These are phyloP conservation scores for Lophotis ruficrista DNA, from an alignment of 2,113 vertebrate species.

Conservation along the genomic window DNA sequence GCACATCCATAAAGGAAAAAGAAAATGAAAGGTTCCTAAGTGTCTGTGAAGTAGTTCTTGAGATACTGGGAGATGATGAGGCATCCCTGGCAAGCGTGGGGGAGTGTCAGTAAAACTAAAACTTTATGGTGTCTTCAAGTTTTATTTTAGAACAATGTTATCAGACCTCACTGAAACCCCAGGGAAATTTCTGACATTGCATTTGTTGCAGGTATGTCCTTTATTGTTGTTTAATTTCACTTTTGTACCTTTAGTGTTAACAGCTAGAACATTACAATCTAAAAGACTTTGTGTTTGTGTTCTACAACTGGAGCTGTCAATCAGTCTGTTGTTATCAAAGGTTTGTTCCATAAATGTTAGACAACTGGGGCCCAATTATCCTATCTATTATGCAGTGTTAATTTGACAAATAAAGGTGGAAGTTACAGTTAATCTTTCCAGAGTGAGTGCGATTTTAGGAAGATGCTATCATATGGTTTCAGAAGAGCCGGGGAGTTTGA, in stretches of 20 bases:
- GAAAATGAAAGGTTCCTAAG: neutral
- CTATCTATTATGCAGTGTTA: conserved; percentile 27
- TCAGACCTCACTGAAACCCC: neutral
- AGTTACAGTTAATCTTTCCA: conserved; percentile 32
- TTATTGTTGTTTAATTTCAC: conserved; percentile 46
- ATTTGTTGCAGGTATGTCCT: conserved; percentile 7
- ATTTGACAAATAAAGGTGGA: conserved; percentile 63
- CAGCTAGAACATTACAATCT: conserved; percentile 16
- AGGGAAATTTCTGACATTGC: neutral
- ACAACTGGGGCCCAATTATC: conserved; percentile 55
- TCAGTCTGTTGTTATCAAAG: conserved; percentile 51
- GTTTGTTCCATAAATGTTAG: conserved; percentile 47
- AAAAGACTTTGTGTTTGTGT: conserved; percentile 52
- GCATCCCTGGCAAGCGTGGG: neutral
- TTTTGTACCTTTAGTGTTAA: conserved; percentile 13
- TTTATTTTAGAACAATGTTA: neutral
- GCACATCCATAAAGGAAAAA: neutral
- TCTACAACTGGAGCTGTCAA: conserved; percentile 45
- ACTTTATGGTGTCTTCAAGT: neutral
- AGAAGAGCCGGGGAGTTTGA: neutral
- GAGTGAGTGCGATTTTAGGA: neutral
- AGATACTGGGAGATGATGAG: neutral
- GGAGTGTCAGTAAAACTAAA: neutral
- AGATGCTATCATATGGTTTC: neutral
- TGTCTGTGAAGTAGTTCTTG: neutral